Evolutionary conservation across 1,140 invertebrate species (phyloP), one percentile per base, ranked within the genome.

Genomic region (Chionoecetes opilio): DNA sequence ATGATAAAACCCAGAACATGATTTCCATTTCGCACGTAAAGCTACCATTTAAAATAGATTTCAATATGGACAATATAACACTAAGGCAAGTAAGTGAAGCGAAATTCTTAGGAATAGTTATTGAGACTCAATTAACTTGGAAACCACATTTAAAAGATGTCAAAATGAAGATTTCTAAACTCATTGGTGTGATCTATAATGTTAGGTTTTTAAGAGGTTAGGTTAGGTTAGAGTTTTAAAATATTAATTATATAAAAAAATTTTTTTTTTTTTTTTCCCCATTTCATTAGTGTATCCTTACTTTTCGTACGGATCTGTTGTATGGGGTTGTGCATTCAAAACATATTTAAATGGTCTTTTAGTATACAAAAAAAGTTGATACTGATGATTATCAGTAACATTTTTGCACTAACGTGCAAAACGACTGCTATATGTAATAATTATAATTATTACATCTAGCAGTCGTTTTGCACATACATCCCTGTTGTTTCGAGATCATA

Each of bases 231-330:
- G 82, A 84, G 5, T 84, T 29, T 84, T n/a, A 6, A 26, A 26
- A 84, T 84, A 84, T 26, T 8, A 34, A 84, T 84, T 84, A 3
- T 34, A 8, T 84, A 84, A 84, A 84, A 84, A 5, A 8, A 8
- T 8, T 84, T 29, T 84, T 8, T 84, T 84, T 84, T 34, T n/a
- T n/a, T n/a, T n/a, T n/a, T n/a, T n/a, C n/a, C n/a, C n/a, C n/a
- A n/a, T n/a, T n/a, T 84, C 82, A 84, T 84, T 84, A 84, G 82
- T 84, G 26, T 84, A 84, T 34, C 82, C 82, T n/a, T 84, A 84
- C 26, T 84, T 84, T 5, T 84, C 26, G 26, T 84, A n/a, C n/a
- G n/a, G n/a, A n/a, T n/a, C n/a, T n/a, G n/a, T n/a, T n/a, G n/a
- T n/a, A n/a, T n/a, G n/a, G 82, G 82, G 82, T 84, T 5, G 82